Percentiles rank a stretch among this genome's conserved stretches.
Conservation (phyloP, 2,888 invertebrate genomes). For the Erpobdella octoculata region DNA sequence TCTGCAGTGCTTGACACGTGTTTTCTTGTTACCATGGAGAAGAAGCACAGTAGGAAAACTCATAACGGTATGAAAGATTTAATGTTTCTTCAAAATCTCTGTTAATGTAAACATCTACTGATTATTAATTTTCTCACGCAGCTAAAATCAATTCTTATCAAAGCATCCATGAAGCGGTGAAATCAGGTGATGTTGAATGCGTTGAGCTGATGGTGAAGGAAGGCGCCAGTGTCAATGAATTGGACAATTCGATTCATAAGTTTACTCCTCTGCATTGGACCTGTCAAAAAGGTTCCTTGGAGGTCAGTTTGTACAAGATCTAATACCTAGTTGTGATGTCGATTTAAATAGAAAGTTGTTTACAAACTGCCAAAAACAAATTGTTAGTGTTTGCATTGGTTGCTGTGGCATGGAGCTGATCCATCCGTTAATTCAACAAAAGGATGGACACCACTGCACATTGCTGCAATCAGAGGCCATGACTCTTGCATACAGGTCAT, state of each 20-base stretch:
- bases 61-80: too few species aligned
- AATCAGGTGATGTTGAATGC: conserved; percentile 45
- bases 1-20: too few species aligned
- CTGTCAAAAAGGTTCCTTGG: conserved; percentile 49
- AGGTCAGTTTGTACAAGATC: conserved; percentile 45
- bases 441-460: conserved; percentile 52
- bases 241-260: conserved; percentile 46
- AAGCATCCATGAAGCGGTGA: conserved; percentile 41
- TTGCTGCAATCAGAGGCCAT: conserved; percentile 51
- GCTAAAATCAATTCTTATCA: conserved; percentile 12
- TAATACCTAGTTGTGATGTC: not conserved
- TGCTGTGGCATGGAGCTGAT: conserved; percentile 53
- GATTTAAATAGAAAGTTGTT: not conserved
- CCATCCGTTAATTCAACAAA: conserved; percentile 48
- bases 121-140: too few species aligned
- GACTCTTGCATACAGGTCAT: conserved; percentile 51
- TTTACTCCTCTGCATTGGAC: conserved; percentile 52
- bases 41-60: too few species aligned
- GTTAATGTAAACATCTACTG: too few species aligned
- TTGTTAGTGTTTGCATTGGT: conserved; percentile 50
- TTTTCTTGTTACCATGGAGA: too few species aligned
- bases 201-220: conserved; percentile 50
- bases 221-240: conserved; percentile 52
- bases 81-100: too few species aligned
- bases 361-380: not conserved